Conservation (phyloP, 2,113 vertebrate genomes). For the Gobiocypris rarus region DNA sequence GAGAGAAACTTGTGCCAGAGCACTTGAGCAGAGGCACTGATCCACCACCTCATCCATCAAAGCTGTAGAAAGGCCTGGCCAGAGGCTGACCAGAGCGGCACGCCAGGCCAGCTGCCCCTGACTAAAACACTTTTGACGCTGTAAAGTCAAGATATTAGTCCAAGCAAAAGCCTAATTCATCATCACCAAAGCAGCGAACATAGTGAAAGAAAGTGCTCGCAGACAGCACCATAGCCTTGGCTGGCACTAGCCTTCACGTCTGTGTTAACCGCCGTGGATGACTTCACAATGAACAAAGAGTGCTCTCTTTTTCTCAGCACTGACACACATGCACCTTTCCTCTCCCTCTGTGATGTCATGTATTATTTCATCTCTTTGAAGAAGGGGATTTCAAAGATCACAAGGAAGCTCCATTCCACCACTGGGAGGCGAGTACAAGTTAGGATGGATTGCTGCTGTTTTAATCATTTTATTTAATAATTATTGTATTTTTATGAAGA, state of each 20-base stretch:
- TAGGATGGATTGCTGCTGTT: background rate
- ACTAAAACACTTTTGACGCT: constrained; percentile 50
- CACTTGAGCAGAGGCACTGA: constrained; percentile 28
- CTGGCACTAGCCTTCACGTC: background rate
- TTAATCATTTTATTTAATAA: too few relatives aligned
- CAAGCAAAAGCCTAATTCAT: constrained; percentile 62
- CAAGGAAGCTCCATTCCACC: background rate
- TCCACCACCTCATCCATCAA: constrained; percentile 53
- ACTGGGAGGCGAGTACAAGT: background rate
- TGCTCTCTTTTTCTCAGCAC: constrained; percentile 18
- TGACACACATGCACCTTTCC: background rate
- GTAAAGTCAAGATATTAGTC: constrained; percentile 54
- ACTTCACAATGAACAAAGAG: constrained; percentile 52
- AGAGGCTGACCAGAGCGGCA: constrained; percentile 38
- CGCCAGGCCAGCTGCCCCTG: constrained; percentile 12
- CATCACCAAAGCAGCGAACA: constrained; percentile 51
- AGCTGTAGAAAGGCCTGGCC: constrained; percentile 51
- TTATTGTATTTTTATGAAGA: too few relatives aligned
- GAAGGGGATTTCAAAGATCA: background rate
- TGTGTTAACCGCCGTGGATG: constrained; percentile 39
- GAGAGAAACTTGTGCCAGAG: constrained; percentile 39
- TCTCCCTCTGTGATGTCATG: constrained; percentile 31
- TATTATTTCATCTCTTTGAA: constrained; percentile 1
- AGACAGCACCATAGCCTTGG: constrained; percentile 60
- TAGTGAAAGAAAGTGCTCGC: constrained; percentile 51